A percentile compares a stretch with the other conserved stretches of the same genome.
Evolutionary conservation across 2,888 invertebrate genomes (phyloP).

Genomic region (Iselma pallidipennis): DNA sequence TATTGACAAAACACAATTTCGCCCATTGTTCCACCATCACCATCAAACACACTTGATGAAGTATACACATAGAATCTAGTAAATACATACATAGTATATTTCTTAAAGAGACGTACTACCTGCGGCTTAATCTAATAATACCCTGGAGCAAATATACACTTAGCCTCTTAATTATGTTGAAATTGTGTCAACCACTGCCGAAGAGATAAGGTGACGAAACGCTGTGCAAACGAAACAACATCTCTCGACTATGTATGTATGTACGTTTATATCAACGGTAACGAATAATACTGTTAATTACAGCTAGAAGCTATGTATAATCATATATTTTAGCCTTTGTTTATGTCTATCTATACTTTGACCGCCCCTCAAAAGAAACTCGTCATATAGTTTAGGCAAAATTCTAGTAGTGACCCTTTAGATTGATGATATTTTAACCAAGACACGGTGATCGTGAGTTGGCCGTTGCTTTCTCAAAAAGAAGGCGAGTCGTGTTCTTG

Average conservation of each 20-base stretch:
- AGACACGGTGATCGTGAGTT: conserved; percentile 22
- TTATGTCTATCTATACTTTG: neutral
- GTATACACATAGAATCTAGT: too few species aligned
- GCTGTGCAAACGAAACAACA: conserved; percentile 20
- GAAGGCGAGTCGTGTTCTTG: conserved; percentile 44
- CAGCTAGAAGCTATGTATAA: conserved; percentile 18
- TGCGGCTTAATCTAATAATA: conserved; percentile 21
- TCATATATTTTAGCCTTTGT: neutral
- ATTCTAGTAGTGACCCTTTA: conserved; percentile 18
- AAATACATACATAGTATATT: neutral
- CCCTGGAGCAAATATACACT: conserved; percentile 24
- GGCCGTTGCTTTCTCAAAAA: conserved; percentile 10
- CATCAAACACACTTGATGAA: too few species aligned
- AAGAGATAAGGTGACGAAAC: conserved; percentile 27
- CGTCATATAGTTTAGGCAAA: neutral
- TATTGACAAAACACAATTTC: too few species aligned
- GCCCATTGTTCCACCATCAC: too few species aligned
- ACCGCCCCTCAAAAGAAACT: neutral
- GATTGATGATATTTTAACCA: conserved; percentile 26
- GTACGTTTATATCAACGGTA: conserved; percentile 24
- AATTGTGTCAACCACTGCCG: conserved; percentile 28
- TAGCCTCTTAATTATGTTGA: conserved; percentile 26
- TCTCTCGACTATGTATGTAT: conserved; percentile 7
- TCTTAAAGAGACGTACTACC: conserved; percentile 7
- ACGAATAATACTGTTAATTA: conserved; percentile 35